Conservation (phyloP, 2,113 vertebrate species). For the Spermophilus dauricus region DNA sequence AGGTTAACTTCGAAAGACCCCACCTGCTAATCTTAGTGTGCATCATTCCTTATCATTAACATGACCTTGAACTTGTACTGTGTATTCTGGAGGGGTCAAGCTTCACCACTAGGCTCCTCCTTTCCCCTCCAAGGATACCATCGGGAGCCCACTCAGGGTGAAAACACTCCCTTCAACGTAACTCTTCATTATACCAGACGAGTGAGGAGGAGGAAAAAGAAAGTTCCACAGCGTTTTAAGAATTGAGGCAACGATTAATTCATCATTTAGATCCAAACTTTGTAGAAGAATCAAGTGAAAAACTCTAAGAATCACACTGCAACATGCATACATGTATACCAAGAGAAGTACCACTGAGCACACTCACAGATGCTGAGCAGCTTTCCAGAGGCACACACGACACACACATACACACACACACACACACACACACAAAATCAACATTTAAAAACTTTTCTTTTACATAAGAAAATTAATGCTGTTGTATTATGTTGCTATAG, state of each 20-base stretch:
- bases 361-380: neutral
- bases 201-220: neutral
- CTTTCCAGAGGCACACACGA: neutral
- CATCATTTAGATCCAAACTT: neutral
- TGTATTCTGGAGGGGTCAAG: neutral
- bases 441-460: neutral
- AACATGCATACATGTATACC: neutral
- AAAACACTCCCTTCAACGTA: neutral
- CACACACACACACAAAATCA: neutral
- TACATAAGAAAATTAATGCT: neutral
- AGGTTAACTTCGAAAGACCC: neutral
- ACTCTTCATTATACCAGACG: neutral
- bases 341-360: neutral
- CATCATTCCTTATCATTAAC: neutral
- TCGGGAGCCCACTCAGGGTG: neutral
- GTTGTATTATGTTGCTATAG: rapidly evolving
- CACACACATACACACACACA: neutral
- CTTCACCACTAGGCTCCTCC: neutral
- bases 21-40: neutral
- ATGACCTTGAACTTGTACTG: neutral
- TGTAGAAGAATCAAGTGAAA: neutral
- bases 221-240: neutral
- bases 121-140: neutral
- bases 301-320: neutral
- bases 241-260: neutral